Base-by-base conservation (phyloP, 2,113 vertebrate genomes). In the Zingel zingel region DNA sequence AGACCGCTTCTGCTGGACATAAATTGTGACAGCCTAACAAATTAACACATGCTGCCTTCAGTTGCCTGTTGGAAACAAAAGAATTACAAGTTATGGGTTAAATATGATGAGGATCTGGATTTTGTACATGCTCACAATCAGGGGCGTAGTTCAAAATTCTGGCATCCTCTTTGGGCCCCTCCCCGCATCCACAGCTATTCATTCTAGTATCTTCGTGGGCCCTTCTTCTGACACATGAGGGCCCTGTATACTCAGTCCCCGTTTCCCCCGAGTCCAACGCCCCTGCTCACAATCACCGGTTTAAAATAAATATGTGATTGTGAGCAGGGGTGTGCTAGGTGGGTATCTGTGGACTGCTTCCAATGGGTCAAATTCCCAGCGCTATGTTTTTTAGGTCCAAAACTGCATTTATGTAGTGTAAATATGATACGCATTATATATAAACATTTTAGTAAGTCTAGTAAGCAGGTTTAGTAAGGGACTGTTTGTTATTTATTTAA, bases 21-120 rank as follows among this genome's bases (percentile, higher is more conserved):
- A 83, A 79, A 76, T 59, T 72, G 63, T 58, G 33, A 83, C 45
- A 83, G 75, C 66, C 62, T 9, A 51, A 67, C 71, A 75, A 63
- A 82, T 76, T 47, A 83, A 68, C 70, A 80, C 65, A 74, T 77
- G 70, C 23, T 75, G 65, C 74, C 70, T 79, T 78, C 82, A 79
- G 45, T 69, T 65, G 19, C 50, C 66, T 62, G 25, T 47, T 25
- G 63, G 81, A 68, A 81, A 67, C 14, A 57, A 79, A 27, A 51
- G 13, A 62, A 61, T 73, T 47, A 71, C 19, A 68, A 68, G n/a
- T 33, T 65, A 77, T 33, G 11, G 25, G 23, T 21, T 13, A 48
- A 79, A 57, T 63, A 67, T 50, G 27, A 36, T 4, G 18, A 56
- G 36, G 68, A 10, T 62, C 5, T 74, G 43, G 47, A 56, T 84